These are phyloP conservation scores for Penelope pileata DNA, from an alignment of 2,113 vertebrate species.

Conservation along the genomic window DNA sequence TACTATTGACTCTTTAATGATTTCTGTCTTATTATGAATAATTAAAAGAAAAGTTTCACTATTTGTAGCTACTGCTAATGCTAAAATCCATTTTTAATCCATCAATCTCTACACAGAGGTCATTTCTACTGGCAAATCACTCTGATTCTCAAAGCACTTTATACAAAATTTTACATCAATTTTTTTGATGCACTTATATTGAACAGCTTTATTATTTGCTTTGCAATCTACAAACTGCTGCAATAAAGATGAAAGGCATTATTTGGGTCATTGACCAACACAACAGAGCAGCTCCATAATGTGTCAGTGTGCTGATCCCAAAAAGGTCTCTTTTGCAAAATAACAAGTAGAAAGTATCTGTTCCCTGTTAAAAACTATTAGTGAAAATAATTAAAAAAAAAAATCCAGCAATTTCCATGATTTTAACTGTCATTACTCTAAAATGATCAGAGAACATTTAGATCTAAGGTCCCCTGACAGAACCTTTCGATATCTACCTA, in stretches of 20 bases:
- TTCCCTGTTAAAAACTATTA: background rate
- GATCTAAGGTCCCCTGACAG: background rate
- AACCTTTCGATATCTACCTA: background rate
- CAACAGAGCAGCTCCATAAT: background rate
- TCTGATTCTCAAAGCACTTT: background rate
- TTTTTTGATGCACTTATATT: background rate
- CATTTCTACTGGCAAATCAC: background rate
- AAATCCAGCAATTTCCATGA: background rate
- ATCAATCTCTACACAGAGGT: background rate
- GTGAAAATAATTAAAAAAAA: background rate
- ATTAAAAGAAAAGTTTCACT: background rate
- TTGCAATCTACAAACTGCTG: background rate
- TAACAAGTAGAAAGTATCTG: background rate
- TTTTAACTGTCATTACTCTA: background rate
- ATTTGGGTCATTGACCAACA: background rate
- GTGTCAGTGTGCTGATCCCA: background rate
- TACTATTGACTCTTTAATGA: background rate
- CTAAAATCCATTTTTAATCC: background rate
- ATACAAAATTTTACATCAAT: background rate
- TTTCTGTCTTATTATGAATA: background rate
- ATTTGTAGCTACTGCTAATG: background rate
- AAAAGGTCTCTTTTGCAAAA: background rate
- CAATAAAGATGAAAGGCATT: background rate
- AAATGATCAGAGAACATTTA: background rate
- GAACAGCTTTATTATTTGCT: background rate